phyloP scores from a whole-genome alignment of 1,140 invertebrate species.

The Lepidurus packardi region DNA sequence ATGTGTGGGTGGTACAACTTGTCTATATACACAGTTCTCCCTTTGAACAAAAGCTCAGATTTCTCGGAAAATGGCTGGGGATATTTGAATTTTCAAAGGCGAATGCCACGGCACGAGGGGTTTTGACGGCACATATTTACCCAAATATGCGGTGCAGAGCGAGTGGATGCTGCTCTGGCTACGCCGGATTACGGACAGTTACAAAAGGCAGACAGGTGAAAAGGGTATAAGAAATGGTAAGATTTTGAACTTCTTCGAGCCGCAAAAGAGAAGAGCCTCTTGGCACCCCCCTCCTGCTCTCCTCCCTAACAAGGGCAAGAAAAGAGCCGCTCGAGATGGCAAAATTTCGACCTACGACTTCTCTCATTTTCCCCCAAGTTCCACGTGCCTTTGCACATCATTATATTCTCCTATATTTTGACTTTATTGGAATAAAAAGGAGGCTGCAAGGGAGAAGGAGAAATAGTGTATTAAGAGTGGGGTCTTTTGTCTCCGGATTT shows the following conservation, averaged over 20 bases:
- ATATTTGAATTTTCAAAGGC: neutral
- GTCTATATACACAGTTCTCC: too few species aligned
- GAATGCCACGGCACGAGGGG: neutral
- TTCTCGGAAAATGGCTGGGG: too few species aligned
- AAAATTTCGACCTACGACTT: neutral
- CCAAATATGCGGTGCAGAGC: neutral
- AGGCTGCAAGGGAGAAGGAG: too few species aligned
- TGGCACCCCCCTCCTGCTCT: neutral
- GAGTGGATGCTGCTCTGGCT: neutral
- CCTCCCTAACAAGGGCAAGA: constrained; percentile 14
- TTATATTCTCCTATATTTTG: neutral
- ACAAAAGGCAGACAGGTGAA: neutral
- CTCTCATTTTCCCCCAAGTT: neutral
- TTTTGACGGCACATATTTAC: neutral
- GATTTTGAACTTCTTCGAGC: neutral
- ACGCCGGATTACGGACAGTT: constrained; percentile 9
- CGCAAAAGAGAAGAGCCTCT: neutral
- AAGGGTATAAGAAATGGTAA: neutral
- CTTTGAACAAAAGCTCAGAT: too few species aligned
- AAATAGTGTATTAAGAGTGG: too few species aligned
- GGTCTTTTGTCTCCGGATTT: neutral
- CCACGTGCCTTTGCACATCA: constrained; percentile 15
- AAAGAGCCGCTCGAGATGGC: neutral
- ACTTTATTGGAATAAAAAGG: too few species aligned
- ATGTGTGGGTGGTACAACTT: too few species aligned